phyloP scores from a whole-genome alignment of 2,113 vertebrate species.

The Seriola aureovittata region DNA sequence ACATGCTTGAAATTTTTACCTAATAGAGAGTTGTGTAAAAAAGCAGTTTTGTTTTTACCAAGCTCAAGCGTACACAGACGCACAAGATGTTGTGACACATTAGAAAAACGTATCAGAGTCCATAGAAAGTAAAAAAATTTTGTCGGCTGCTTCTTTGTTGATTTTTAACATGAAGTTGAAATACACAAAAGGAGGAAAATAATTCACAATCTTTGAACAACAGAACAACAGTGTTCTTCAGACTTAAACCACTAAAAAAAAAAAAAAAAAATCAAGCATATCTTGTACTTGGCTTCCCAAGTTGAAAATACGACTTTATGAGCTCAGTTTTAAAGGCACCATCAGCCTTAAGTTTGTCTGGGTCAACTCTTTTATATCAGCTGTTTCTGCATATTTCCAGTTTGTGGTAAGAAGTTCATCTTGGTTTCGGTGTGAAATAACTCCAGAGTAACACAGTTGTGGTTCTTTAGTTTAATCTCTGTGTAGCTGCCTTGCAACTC shows the following conservation, averaged over 20 bases:
- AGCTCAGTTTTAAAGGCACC: background rate
- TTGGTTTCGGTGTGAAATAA: background rate
- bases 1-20: too few relatives aligned
- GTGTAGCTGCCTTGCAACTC: constrained; percentile 11
- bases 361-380: background rate
- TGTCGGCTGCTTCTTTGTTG: background rate
- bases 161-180: background rate
- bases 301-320: background rate
- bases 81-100: too few relatives aligned
- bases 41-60: too few relatives aligned
- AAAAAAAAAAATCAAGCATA: background rate
- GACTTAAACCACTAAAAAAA: background rate
- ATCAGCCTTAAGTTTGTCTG: background rate
- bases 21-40: too few relatives aligned
- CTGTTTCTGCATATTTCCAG: background rate
- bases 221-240: background rate
- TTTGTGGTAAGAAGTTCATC: constrained; percentile 1
- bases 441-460: constrained; percentile 6
- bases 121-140: too few relatives aligned
- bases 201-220: background rate
- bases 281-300: background rate
- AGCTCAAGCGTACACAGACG: background rate
- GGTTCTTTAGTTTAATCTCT: constrained; percentile 5
- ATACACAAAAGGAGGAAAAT: background rate
- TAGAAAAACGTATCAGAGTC: too few relatives aligned